Conservation (phyloP, 30 jellyfish, hydroid and myxozoan species). For the Clytia hemisphaerica region DNA sequence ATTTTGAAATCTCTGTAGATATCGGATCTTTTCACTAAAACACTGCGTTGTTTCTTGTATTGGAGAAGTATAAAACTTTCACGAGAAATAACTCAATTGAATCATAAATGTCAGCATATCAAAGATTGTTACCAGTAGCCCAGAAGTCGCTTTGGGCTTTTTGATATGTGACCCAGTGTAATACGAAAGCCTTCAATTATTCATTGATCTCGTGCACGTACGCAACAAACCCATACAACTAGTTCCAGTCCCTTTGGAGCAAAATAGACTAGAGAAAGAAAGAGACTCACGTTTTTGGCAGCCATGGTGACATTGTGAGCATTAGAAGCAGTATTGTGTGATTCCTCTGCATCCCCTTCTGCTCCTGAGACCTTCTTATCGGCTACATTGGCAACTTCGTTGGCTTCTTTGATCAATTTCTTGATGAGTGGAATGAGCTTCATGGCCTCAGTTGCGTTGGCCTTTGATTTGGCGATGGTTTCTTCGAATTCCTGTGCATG, state of each 20-base stretch:
- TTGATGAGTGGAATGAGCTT: slow-evolving; percentile 54
- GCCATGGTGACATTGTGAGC: not conserved
- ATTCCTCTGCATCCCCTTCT: slow-evolving; percentile 11
- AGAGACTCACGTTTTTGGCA: slow-evolving; percentile 3
- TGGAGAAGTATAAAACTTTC: not conserved
- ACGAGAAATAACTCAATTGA: too few species aligned
- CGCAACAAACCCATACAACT: too few species aligned
- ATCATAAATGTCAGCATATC: too few species aligned
- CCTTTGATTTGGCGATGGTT: slow-evolving; percentile 68
- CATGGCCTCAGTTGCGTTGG: slow-evolving; percentile 79
- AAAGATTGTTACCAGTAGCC: too few species aligned
- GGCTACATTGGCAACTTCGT: slow-evolving; percentile 41
- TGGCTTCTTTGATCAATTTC: slow-evolving; percentile 63
- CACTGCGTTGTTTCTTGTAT: not conserved
- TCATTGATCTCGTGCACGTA: too few species aligned
- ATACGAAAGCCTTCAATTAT: too few species aligned
- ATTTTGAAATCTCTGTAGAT: too few species aligned
- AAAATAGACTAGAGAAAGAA: too few species aligned
- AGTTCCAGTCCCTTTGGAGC: too few species aligned
- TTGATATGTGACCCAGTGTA: too few species aligned
- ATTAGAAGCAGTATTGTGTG: not conserved
- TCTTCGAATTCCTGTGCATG: slow-evolving; percentile 74
- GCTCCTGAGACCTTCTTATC: slow-evolving; percentile 26
- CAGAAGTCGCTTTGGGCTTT: too few species aligned
- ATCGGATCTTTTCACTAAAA: not conserved